A percentile compares a stretch with the other conserved stretches of the same genome.
Evolutionary conservation across 2,888 invertebrate genomes (phyloP).

Genomic region (Eristalis arbustorum): DNA sequence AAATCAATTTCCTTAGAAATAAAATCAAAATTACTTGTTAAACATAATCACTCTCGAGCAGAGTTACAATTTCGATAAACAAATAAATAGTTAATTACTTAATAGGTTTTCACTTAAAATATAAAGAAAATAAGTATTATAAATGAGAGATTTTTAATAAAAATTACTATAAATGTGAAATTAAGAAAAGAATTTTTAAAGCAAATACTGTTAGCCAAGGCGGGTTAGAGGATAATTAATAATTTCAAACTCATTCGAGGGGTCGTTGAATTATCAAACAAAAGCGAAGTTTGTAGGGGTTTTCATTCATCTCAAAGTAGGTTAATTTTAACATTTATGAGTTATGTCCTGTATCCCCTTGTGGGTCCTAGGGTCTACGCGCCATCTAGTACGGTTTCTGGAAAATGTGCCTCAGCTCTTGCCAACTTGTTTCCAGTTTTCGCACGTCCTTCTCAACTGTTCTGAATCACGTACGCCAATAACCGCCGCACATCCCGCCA

Average conservation of each 20-base stretch:
- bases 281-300: background rate
- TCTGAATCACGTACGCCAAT: too few species aligned
- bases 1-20: background rate
- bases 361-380: too few species aligned
- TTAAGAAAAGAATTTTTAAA: slow-evolving; percentile 9
- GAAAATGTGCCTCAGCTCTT: too few species aligned
- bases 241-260: background rate
- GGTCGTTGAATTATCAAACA: background rate
- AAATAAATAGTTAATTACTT: slow-evolving; percentile 31
- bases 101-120: slow-evolving; percentile 36
- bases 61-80: background rate
- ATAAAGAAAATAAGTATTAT: slow-evolving; percentile 15
- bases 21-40: slow-evolving; percentile 11
- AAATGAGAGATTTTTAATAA: background rate
- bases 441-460: too few species aligned
- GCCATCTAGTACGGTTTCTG: too few species aligned
- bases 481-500: too few species aligned
- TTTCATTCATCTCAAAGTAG: background rate
- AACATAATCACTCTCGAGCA: slow-evolving; percentile 4
- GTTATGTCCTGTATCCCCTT: too few species aligned
- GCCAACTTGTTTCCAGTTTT: too few species aligned
- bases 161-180: slow-evolving; percentile 31
- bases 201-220: background rate
- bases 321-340: too few species aligned
- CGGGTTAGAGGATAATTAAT: background rate